Conservation (phyloP, 2,888 invertebrate genomes). For the Drosophila cyrtoloma region DNA sequence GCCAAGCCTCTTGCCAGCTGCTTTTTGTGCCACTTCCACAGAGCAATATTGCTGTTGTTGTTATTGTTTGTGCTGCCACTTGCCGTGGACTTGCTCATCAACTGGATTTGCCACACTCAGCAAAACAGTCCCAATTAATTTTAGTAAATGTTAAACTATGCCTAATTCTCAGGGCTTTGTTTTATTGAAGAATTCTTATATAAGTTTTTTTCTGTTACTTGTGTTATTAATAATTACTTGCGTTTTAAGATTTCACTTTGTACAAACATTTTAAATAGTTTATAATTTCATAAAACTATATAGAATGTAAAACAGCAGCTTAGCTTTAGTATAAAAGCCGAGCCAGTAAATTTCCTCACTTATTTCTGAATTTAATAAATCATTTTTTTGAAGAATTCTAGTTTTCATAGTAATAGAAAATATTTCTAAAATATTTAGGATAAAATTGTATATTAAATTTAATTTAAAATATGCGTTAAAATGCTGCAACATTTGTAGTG, state of each 20-base stretch:
- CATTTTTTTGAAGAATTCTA: background rate
- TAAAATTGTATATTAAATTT: too few species aligned
- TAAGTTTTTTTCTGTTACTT: too few species aligned
- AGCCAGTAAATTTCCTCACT: too few species aligned
- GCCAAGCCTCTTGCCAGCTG: slow-evolving; percentile 68
- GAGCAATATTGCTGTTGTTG: slow-evolving; percentile 53
- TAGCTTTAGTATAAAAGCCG: too few species aligned
- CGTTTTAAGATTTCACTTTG: too few species aligned
- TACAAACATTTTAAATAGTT: too few species aligned
- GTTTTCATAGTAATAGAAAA: background rate
- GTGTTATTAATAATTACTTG: too few species aligned
- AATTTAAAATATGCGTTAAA: too few species aligned
- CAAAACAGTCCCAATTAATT: background rate
- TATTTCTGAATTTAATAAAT: too few species aligned
- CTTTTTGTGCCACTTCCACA: slow-evolving; percentile 68
- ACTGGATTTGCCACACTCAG: slow-evolving; percentile 56
- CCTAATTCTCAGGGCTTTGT: background rate
- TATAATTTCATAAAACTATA: too few species aligned
- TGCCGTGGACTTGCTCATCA: slow-evolving; percentile 75
- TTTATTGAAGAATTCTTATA: background rate
- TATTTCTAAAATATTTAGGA: background rate
- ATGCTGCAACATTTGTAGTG: too few species aligned
- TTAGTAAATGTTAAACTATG: background rate
- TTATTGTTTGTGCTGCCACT: slow-evolving; percentile 60
- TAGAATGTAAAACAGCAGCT: too few species aligned